Evolutionary conservation across 2,797 vertebrate genomes (phyloP).

Genomic region (Buphagus erythrorhynchus): DNA sequence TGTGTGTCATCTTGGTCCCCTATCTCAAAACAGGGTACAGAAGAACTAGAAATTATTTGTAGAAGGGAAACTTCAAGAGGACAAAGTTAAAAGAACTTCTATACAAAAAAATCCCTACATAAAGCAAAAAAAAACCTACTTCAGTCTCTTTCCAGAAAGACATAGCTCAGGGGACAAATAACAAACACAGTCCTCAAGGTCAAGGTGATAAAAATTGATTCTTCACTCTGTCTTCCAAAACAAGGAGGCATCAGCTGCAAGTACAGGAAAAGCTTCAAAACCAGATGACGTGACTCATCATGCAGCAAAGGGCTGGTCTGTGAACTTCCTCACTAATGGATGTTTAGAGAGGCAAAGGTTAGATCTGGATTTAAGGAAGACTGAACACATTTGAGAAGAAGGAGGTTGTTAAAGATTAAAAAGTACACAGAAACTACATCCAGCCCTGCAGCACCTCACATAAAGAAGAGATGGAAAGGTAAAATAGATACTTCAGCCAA

Average conservation of each 20-base stretch:
- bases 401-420: background rate
- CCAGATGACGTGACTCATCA: background rate
- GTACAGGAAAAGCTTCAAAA: background rate
- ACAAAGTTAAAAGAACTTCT: background rate
- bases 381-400: background rate
- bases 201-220: constrained; percentile 52
- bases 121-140: background rate
- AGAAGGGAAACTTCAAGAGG: background rate
- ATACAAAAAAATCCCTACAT: background rate
- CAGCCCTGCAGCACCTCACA: background rate
- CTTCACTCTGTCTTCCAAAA: background rate
- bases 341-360: background rate
- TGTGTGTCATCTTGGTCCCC: background rate
- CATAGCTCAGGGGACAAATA: background rate
- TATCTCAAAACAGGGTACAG: background rate
- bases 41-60: background rate
- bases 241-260: background rate
- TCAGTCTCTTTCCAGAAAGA: background rate
- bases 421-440: background rate
- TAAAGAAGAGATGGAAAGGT: background rate
- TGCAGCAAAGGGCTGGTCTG: background rate
- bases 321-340: background rate
- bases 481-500: background rate
- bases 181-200: background rate
- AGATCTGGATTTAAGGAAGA: background rate